A percentile compares a stretch with the other conserved stretches of the same genome.
These are phyloP conservation scores for Eueides isabella DNA, from an alignment of 1,140 invertebrate species.

Conservation along the genomic window DNA sequence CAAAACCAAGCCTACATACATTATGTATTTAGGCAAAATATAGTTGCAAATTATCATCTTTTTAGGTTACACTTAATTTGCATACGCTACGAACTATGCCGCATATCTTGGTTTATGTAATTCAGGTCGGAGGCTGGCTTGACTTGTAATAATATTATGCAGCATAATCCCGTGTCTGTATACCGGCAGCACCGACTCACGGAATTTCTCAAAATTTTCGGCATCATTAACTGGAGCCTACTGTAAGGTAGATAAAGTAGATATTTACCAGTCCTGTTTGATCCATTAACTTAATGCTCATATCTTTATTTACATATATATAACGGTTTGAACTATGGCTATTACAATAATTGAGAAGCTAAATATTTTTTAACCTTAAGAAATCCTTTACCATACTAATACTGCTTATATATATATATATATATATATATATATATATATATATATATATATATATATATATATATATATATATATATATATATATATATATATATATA, in stretches of 20 bases:
- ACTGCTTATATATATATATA: too few relatives aligned
- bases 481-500: too few relatives aligned
- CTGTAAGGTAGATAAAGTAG: slow-evolving; percentile 51
- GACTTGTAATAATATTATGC: slow-evolving; percentile 56
- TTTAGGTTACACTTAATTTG: slow-evolving; percentile 32
- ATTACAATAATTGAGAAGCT: not conserved
- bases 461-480: too few relatives aligned
- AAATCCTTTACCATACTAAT: too few relatives aligned
- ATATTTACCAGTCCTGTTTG: slow-evolving; percentile 48
- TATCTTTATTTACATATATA: not conserved
- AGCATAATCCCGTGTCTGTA: slow-evolving; percentile 52
- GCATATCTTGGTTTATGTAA: slow-evolving; percentile 40
- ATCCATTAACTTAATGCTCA: slow-evolving; percentile 10
- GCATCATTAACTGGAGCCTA: slow-evolving; percentile 35
- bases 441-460: too few relatives aligned
- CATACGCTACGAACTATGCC: slow-evolving; percentile 38
- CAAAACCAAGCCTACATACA: too few relatives aligned
- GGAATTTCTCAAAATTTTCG: slow-evolving; percentile 58
- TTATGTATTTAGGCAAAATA: slow-evolving; percentile 31
- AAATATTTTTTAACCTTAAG: not conserved
- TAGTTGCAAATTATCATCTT: slow-evolving; percentile 15
- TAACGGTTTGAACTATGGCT: not conserved
- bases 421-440: too few relatives aligned
- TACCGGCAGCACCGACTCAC: slow-evolving; percentile 30
- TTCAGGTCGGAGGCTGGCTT: slow-evolving; percentile 35